Evolutionary conservation across 2,888 invertebrate species (phyloP), one percentile per base, ranked within the genome.

Genomic region (Heliconius ethilla): DNA sequence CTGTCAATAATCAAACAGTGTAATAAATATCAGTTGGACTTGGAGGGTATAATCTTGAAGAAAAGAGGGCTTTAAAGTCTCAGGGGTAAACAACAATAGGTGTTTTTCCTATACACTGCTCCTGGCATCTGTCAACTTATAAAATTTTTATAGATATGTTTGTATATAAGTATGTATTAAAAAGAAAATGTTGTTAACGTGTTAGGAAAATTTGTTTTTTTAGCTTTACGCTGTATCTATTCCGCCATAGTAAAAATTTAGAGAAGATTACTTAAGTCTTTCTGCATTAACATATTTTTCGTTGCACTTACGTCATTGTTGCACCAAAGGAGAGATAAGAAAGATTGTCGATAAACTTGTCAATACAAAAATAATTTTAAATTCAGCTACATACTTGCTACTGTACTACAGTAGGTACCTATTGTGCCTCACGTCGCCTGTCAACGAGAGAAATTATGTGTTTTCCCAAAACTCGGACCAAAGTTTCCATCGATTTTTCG

Each of bases 61-160:
- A 82, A 29, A 83, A 83, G 83, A 84, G 86, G 85, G 84, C 84
- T 86, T 88, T 87, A 87, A 86, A 87, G 84, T 86, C 87, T 86
- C 84, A 76, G 84, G 87, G 87, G 85, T 80, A 78, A 82, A 82
- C 81, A 83, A 87, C 87, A 87, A 88, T 85, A 83, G 84, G 82
- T 86, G 87, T 86, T 87, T 87, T 87, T 86, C 86, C 86, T 86
- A 86, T 83, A 85, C 86, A 85, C 85, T 85, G 81, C 83, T 83
- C 83, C 81, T 79, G 70, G 73, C 76, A 73, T 75, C 65, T 70
- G 59, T 69, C 74, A 74, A 74, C 40, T 62, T 74, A 74, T 74
- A 62, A 63, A 63, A 45, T 18, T 74, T n/a, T 72, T n/a, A 7
- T 72, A n/a, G 51, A n/a, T 59, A 13, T 29, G n/a, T 51, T 27